Evolutionary conservation across 2,113 vertebrate genomes (phyloP), one percentile per base, ranked within the genome.

Genomic region (Epinephelus fuscoguttatus): DNA sequence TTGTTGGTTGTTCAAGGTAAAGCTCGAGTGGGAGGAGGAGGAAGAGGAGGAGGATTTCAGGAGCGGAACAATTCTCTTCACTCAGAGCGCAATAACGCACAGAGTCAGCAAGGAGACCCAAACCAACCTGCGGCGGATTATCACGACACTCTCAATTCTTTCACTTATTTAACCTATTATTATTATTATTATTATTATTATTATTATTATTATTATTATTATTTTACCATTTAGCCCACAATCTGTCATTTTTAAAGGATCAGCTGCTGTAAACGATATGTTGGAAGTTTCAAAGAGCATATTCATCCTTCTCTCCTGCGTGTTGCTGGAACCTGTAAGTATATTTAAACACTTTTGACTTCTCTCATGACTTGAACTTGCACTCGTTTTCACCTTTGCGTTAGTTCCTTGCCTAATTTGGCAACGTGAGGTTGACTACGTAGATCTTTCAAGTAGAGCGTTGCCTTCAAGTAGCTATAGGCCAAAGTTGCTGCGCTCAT

Each of bases 311-410:
- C 45, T 92, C 30, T 79, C 56, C 83, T 89, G 67, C 81, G 9
- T 80, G 66, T 23, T 93, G 78, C 74, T 90, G 80, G 50, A 84
- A 23, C 83, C 83, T 0, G 93, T 94, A 70, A 93, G 93, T 93
- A 87, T 30, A 21, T 59, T 47, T 55, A 3, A 53, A 70, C 61
- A 47, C 69, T 57, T 70, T 21, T 21, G 33, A 80, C 27, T 74
- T 80, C 82, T 69, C 60, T 59, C 78, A 40, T 64, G 50, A 67
- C 57, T 76, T 60, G 4, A 63, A 52, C 55, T 59, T 23, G 19
- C 13, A 15, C 30, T 73, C 6, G 4, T 60, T 74, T 45, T 79
- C 45, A 50, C 25, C 0, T 4, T 27, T 50, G 37, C 60, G n/a
- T 50, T 63, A 37, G 11, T 6, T 62, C 37, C 4, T 52, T n/a